Evolutionary conservation across 2,797 vertebrate species (phyloP), one percentile per base, ranked within the genome.

Genomic region (Apodemus agrarius): DNA sequence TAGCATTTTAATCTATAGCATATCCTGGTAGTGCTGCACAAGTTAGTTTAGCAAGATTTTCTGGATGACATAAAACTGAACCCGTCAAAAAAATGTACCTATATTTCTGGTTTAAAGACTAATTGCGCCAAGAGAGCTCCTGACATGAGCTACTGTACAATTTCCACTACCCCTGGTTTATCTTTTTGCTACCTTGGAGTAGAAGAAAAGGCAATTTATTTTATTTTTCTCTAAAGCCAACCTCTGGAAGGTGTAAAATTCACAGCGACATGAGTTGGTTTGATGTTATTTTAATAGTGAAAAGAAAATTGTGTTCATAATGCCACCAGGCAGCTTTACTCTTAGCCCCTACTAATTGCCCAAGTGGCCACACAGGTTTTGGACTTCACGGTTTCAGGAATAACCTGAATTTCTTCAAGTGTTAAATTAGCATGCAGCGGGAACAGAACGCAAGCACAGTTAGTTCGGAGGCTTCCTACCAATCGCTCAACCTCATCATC

Each of bases 21-120:
- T 90, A 96, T 74, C 12, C 74, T 90, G 16, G 10, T 67, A 59
- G 22, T 75, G n/a, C 54, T 92, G 26, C 52, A 92, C 34, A 52
- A 90, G 34, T 29, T 67, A 87, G 52, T 11, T 63, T 88, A 97
- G 26, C 37, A 90, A 72, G 91, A 89, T 37, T 92, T 46, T 89
- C 34, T 81, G 26, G 76, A n/a, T 65, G 21, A 69, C 0, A 79
- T 16, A 86, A 80, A 91, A 93, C 40, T 90, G 90, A 93, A 78
- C 52, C 86, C 52, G 78, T 22, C 40, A 76, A 84, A 85, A 91
- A 89, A 61, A 16, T 59, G 37, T 86, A 80, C 61, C 43, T 80
- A 29, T 86, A 89, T 89, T 91, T 96, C 80, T 93, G 54, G 61
- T 1, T 96, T 87, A 92, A 26, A 91, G 90, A 84, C 40, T 84